These are phyloP conservation scores for Erebia palarica DNA, from an alignment of 2,888 invertebrate species.

Conservation along the genomic window DNA sequence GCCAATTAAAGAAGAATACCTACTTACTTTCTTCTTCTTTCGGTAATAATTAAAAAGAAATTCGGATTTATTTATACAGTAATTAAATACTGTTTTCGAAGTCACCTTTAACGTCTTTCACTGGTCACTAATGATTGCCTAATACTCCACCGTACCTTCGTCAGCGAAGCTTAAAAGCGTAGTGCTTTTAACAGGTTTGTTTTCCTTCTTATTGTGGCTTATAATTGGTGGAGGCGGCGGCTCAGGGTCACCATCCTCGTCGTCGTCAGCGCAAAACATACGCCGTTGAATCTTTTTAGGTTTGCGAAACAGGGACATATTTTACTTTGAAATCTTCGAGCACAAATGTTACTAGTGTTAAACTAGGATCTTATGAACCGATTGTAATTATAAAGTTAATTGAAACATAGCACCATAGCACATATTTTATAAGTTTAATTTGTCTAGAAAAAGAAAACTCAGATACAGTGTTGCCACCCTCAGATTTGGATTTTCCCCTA, in stretches of 20 bases:
- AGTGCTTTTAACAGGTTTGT: conserved; percentile 80
- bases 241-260: conserved; percentile 82
- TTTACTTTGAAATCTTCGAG: conserved; percentile 11
- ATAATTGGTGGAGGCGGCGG: conserved; percentile 78
- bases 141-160: conserved; percentile 72
- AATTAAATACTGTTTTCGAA: background rate
- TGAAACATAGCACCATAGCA: no score
- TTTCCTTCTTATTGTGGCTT: conserved; percentile 72
- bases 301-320: conserved; percentile 93
- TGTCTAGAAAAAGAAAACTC: background rate
- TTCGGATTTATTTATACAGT: background rate
- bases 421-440: background rate
- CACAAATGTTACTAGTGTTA: background rate
- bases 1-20: background rate
- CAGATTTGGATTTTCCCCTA: no score
- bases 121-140: background rate
- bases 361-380: background rate
- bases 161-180: conserved; percentile 91
- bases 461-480: no score
- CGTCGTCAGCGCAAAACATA: conserved; percentile 87
- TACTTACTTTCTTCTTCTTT: background rate
- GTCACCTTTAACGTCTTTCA: background rate
- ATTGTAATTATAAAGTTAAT: background rate
- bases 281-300: conserved; percentile 92
- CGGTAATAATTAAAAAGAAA: background rate